Base-by-base conservation (phyloP, 35 echinoderm and acorn worm genomes). In the Holothuria glaberrima region DNA sequence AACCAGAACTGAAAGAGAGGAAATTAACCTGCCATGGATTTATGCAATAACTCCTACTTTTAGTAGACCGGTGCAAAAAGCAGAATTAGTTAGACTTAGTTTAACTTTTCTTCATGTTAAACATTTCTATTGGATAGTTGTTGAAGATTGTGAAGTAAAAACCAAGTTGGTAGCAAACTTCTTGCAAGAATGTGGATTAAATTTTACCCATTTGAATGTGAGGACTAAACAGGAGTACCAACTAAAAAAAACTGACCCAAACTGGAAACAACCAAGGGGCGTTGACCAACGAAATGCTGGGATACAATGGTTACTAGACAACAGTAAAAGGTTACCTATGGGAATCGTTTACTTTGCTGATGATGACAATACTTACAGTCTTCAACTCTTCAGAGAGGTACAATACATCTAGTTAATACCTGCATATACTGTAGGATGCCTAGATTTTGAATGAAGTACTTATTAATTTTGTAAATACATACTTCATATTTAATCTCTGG, bases 301-400 rank as follows among this genome's bases (percentile, higher is more conserved):
- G 19, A 84, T 98, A 59, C 93, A 98, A 9, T 98, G 96, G 96
- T 77, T 98, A 58, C 48, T 92, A 25, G 58, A 83, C 34, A 90
- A 94, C n/a, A 52, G 54, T 21, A 79, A 89, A 36, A 75, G 80
- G 64, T 86, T 80, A 26, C 68, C 90, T 25, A 65, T 59, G 14
- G 93, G 92, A 48, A 81, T 98, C 9, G 83, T 98, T 70, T 95
- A 98, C 45, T 98, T 95, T 91, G 96, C 96, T 83, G 96, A 98
- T 89, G 96, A 98, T 93, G 96, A 98, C 66, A 98, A 98, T 64
- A 98, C 96, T 9, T 98, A 98, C 75, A 83, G 88, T 89, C 70
- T 95, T 29, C 78, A 93, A 62, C 58, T 98, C 29, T 98, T 98
- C 89, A 86, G 89, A 30, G 96, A 95, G 93, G 96, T 98, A 92